Evolutionary conservation across 2,797 vertebrate genomes (phyloP).

Genomic region (Cryptoprocta ferox): DNA sequence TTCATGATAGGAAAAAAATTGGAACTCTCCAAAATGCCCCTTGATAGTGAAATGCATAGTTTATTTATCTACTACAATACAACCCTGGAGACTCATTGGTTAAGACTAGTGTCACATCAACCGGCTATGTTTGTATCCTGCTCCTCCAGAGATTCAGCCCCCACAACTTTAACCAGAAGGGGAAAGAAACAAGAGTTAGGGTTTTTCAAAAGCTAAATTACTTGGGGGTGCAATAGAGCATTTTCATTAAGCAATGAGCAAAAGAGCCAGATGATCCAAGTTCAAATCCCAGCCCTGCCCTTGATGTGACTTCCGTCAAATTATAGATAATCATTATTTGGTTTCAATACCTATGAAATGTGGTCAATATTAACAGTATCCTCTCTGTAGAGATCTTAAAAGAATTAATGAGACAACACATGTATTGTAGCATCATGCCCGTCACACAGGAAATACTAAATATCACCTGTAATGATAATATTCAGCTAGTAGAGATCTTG

Average conservation of each 20-base stretch:
- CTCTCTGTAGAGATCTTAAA: neutral
- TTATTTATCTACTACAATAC: neutral
- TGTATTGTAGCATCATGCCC: neutral
- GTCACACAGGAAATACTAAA: neutral
- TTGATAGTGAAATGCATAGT: neutral
- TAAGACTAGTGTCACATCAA: neutral
- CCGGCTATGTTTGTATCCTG: neutral
- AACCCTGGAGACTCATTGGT: neutral
- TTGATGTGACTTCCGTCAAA: neutral
- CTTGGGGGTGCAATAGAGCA: neutral
- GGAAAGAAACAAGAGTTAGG: neutral
- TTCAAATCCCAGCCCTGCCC: slow-evolving; percentile 8
- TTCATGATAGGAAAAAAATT: neutral
- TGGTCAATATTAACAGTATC: neutral
- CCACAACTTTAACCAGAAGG: neutral
- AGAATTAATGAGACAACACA: neutral
- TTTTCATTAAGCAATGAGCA: neutral
- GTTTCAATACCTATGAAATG: neutral
- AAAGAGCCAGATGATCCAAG: neutral
- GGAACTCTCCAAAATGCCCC: neutral
- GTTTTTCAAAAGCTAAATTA: neutral
- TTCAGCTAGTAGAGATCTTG: neutral
- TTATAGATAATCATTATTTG: neutral
- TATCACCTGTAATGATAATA: neutral
- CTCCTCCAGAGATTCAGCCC: neutral